Conservation (phyloP, 2,888 invertebrate species). For the Spilarctia lutea region DNA sequence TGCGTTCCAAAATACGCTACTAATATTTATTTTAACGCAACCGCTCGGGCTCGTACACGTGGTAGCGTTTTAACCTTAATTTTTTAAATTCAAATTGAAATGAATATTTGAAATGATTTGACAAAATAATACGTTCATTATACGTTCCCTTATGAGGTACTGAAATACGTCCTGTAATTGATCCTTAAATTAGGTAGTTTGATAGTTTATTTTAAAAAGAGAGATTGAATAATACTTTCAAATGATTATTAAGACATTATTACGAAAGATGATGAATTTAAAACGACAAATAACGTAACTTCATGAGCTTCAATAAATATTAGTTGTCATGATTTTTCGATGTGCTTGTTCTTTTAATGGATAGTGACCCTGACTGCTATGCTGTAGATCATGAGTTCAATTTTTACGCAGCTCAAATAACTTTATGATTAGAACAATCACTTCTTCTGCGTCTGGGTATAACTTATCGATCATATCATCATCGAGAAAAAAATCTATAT, state of each 20-base stretch:
- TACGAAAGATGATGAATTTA: not conserved
- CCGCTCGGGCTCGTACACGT: slow-evolving; percentile 79
- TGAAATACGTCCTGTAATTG: not conserved
- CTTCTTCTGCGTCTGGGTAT: too few relatives aligned
- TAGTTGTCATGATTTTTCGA: too few relatives aligned
- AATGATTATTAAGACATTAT: slow-evolving; percentile 5
- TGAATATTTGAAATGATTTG: not conserved
- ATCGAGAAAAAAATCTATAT: too few relatives aligned
- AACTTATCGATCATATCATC: too few relatives aligned
- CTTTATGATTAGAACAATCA: too few relatives aligned
- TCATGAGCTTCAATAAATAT: too few relatives aligned
- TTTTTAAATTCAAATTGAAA: slow-evolving; percentile 27
- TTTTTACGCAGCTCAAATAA: too few relatives aligned
- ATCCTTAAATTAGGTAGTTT: slow-evolving; percentile 16
- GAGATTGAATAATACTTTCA: slow-evolving; percentile 21
- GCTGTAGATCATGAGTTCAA: too few relatives aligned
- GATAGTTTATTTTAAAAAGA: slow-evolving; percentile 5
- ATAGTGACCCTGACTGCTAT: too few relatives aligned
- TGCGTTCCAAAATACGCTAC: slow-evolving; percentile 84
- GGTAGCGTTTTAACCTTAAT: slow-evolving; percentile 53
- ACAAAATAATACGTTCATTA: not conserved
- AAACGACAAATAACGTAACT: not conserved
- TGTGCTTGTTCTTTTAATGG: too few relatives aligned
- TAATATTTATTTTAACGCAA: slow-evolving; percentile 86
- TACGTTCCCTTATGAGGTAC: not conserved